Evolutionary conservation across 2,797 vertebrate species (phyloP).

Genomic region (Fistularia tabacaria): DNA sequence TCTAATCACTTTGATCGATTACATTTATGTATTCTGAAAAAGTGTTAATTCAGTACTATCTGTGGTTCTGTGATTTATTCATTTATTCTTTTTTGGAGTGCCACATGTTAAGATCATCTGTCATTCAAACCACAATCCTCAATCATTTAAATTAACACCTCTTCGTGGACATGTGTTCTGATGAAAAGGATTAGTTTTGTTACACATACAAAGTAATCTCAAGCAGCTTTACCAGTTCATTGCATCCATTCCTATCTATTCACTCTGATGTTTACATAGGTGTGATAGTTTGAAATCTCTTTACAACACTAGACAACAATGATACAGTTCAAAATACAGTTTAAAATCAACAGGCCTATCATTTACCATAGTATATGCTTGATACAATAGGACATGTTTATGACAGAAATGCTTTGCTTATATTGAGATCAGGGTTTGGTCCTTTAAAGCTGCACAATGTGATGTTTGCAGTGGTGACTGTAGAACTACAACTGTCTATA

Average conservation of each 20-base stretch:
- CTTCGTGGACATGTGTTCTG: slow-evolving; percentile 25
- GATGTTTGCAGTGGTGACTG: background rate
- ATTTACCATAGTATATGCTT: slow-evolving; percentile 43
- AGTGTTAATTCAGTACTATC: slow-evolving; percentile 63
- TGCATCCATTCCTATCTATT: slow-evolving; percentile 37
- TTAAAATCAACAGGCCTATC: slow-evolving; percentile 24
- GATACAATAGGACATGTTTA: slow-evolving; percentile 31
- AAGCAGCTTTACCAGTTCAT: slow-evolving; percentile 43
- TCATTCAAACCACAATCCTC: too few species aligned
- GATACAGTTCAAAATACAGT: slow-evolving; percentile 14
- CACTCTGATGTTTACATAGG: slow-evolving; percentile 62
- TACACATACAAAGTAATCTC: slow-evolving; percentile 22
- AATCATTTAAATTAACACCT: too few species aligned
- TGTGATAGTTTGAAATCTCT: slow-evolving; percentile 43
- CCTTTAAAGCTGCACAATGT: slow-evolving; percentile 17
- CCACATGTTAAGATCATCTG: slow-evolving; percentile 3
- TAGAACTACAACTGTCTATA: background rate
- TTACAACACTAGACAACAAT: slow-evolving; percentile 38
- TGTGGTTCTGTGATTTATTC: slow-evolving; percentile 65
- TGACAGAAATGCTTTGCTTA: slow-evolving; percentile 56
- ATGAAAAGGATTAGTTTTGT: slow-evolving; percentile 21
- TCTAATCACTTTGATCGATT: slow-evolving; percentile 63
- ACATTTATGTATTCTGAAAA: slow-evolving; percentile 67
- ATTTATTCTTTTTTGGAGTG: slow-evolving; percentile 40
- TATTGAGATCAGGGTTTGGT: slow-evolving; percentile 56